These are phyloP conservation scores for Clepsis dumicolana DNA, from an alignment of 2,888 invertebrate species.

Conservation along the genomic window DNA sequence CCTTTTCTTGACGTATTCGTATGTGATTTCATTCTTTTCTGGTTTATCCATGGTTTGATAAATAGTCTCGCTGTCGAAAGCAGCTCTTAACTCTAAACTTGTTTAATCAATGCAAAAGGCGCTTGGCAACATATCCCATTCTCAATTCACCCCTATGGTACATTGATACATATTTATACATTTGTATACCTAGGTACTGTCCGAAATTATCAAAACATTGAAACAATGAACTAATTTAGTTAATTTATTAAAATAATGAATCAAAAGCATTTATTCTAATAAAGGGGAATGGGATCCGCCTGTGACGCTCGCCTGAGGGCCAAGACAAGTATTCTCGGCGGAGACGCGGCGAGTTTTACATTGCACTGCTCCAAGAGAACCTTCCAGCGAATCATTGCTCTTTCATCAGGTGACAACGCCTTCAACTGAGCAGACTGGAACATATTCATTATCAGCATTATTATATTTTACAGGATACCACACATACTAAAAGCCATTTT, in stretches of 20 bases:
- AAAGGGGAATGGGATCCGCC: constrained; percentile 77
- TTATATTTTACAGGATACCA: neutral
- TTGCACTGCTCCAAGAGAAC: constrained; percentile 88
- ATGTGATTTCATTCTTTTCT: constrained; percentile 72
- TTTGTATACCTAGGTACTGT: too few relatives aligned
- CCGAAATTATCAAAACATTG: neutral
- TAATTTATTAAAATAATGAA: neutral
- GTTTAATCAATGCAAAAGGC: constrained; percentile 29
- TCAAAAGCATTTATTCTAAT: constrained; percentile 50
- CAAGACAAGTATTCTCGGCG: constrained; percentile 70
- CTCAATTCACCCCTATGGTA: neutral
- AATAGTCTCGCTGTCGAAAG: neutral
- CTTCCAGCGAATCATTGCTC: constrained; percentile 87
- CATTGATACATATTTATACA: neutral
- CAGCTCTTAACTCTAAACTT: neutral
- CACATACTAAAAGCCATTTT: neutral
- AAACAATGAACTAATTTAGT: neutral
- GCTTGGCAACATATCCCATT: constrained; percentile 26
- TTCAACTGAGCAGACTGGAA: constrained; percentile 83
- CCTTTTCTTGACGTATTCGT: constrained; percentile 89
- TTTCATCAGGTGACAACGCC: constrained; percentile 78
- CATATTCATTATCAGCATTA: neutral
- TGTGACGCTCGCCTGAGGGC: constrained; percentile 68
- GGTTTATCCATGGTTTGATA: constrained; percentile 66
- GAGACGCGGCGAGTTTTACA: constrained; percentile 78